phyloP scores from a whole-genome alignment of 2,113 vertebrate genomes.

The Microcebus jonahi region DNA sequence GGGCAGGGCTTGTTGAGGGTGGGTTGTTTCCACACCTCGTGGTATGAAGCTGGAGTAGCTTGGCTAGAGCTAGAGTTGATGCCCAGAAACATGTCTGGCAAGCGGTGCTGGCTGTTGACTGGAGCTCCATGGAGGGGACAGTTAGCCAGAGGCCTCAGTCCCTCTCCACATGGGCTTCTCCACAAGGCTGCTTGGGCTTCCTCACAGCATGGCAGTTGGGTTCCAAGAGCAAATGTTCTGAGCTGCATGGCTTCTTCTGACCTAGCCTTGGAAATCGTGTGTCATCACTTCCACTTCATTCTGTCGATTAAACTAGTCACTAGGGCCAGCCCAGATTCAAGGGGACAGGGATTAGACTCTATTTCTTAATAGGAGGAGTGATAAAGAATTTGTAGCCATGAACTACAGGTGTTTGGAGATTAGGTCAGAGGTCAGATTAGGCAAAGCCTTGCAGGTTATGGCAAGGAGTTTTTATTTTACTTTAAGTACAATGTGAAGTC shows the following conservation, averaged over 20 bases:
- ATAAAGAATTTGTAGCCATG: neutral
- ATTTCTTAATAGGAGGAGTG: neutral
- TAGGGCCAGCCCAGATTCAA: neutral
- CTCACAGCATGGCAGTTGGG: neutral
- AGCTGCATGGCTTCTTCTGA: neutral
- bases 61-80: neutral
- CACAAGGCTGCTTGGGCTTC: neutral
- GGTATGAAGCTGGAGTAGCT: neutral
- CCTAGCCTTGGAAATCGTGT: neutral
- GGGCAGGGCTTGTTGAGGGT: neutral
- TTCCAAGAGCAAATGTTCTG: neutral
- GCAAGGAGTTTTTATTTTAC: neutral
- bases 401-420: neutral
- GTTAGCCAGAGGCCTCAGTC: neutral
- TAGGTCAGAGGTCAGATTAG: neutral
- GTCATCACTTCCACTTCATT: neutral
- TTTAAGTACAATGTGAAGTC: neutral
- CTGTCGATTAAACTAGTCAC: neutral
- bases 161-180: neutral
- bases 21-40: neutral
- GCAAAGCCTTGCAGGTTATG: neutral
- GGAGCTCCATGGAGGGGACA: fast-evolving
- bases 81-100: neutral
- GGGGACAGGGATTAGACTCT: neutral
- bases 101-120: neutral